These are phyloP conservation scores for Hystrix brachyura DNA, from an alignment of 2,113 vertebrate species.

Conservation along the genomic window DNA sequence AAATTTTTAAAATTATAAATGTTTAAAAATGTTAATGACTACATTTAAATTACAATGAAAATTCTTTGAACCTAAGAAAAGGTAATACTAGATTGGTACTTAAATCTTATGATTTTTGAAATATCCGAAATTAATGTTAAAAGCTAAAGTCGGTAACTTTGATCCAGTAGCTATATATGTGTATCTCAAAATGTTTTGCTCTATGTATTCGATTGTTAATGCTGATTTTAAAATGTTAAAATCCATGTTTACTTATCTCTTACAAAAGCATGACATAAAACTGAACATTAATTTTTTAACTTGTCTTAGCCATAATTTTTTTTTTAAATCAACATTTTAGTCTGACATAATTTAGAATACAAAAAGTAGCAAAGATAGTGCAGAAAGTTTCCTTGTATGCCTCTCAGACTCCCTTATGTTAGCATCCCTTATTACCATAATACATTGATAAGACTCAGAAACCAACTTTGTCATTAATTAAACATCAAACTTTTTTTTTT, in stretches of 20 bases:
- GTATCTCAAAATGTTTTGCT: not conserved
- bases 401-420: not conserved
- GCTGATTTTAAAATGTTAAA: not conserved
- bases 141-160: not conserved
- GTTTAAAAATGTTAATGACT: not conserved
- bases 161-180: not conserved
- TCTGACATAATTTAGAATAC: not conserved
- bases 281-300: not conserved
- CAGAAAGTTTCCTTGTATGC: not conserved
- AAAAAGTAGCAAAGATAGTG: not conserved
- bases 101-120: not conserved
- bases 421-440: not conserved
- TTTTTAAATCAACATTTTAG: not conserved
- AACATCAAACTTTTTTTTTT: not conserved
- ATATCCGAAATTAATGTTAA: constrained; percentile 6
- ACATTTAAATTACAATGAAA: not conserved
- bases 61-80: not conserved
- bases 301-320: not conserved
- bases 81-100: not conserved
- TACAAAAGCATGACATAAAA: not conserved
- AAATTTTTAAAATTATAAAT: not conserved
- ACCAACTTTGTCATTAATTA: not conserved
- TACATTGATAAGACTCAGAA: not conserved
- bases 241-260: not conserved
- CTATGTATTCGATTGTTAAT: not conserved